Evolutionary conservation across 2,888 invertebrate species (phyloP).

Genomic region (Agrypnus murinus): DNA sequence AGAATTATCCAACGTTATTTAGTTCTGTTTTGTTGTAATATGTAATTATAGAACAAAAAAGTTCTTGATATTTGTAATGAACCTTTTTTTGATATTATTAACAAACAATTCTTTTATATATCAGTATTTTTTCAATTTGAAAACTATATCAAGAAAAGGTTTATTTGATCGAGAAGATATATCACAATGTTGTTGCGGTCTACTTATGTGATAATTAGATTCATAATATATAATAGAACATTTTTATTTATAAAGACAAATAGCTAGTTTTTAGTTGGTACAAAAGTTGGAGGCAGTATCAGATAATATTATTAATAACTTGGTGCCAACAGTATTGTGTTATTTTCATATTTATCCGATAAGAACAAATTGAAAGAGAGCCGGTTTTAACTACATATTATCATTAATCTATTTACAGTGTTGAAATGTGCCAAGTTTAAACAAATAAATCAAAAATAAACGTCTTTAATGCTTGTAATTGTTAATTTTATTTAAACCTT

Average conservation of each 20-base stretch:
- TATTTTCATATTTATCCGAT: constrained; percentile 21
- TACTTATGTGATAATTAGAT: constrained; percentile 41
- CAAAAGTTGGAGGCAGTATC: constrained; percentile 14
- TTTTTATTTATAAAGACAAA: neutral
- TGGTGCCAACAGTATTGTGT: constrained; percentile 35
- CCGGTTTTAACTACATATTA: constrained; percentile 28
- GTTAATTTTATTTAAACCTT: constrained; percentile 11
- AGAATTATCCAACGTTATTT: neutral
- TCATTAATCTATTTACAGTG: constrained; percentile 3
- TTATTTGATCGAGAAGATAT: no score
- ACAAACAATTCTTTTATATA: no score
- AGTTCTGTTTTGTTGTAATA: constrained; percentile 1
- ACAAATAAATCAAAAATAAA: constrained; percentile 40
- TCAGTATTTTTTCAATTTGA: no score
- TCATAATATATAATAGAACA: constrained; percentile 13
- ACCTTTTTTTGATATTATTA: no score
- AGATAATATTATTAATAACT: constrained; percentile 3
- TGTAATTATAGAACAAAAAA: no score
- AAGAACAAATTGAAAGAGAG: neutral
- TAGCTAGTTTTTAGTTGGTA: constrained; percentile 22
- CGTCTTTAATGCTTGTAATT: constrained; percentile 3
- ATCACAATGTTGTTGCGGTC: constrained; percentile 24
- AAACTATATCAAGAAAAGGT: no score
- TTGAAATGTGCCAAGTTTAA: constrained; percentile 52
- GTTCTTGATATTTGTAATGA: no score